These are phyloP conservation scores for Apodemia mormo DNA, from an alignment of 2,888 invertebrate genomes.

Conservation along the genomic window DNA sequence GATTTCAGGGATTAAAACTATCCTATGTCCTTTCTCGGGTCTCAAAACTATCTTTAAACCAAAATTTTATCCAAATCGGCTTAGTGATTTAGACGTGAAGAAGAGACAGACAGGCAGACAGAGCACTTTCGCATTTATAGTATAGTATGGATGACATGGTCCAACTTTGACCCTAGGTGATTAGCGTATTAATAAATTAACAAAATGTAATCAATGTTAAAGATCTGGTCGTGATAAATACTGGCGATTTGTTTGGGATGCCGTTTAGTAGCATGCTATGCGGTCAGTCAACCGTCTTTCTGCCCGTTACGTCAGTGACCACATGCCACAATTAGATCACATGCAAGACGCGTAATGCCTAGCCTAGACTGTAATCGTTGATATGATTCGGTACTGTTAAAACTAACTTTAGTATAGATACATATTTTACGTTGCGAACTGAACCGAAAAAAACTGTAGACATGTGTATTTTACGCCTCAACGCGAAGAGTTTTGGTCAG, in stretches of 20 bases:
- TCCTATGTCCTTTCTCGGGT: no score
- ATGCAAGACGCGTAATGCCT: conserved; percentile 63
- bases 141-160: no score
- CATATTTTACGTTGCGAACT: background rate
- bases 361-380: conserved; percentile 64
- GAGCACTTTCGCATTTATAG: no score
- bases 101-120: no score
- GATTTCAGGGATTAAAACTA: no score
- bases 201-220: background rate
- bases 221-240: background rate
- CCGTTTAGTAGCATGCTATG: conserved; percentile 36
- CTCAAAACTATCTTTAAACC: no score
- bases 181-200: background rate
- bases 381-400: conserved; percentile 67
- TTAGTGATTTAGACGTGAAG: no score
- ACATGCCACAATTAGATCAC: conserved; percentile 76
- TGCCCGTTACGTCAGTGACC: conserved; percentile 72
- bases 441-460: no score
- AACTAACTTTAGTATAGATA: conserved; percentile 38
- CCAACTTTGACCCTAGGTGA: no score
- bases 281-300: conserved; percentile 74
- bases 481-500: no score
- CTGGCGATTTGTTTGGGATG: background rate
- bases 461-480: no score
- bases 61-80: no score